Conservation (phyloP, 1,140 invertebrate species). For the Pogonus chalceus region DNA sequence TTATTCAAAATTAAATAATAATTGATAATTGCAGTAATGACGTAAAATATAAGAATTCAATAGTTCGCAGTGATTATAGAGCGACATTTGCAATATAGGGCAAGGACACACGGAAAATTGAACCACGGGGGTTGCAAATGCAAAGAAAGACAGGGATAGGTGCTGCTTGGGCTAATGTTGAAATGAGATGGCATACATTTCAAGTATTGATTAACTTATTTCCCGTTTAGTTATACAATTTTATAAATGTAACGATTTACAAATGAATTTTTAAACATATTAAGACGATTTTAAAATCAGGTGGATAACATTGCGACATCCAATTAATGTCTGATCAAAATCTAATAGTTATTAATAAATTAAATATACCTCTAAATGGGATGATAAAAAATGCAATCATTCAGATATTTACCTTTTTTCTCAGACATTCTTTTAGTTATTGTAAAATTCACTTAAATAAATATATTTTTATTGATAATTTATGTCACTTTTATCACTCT, state of each 20-base stretch:
- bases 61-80: slow-evolving; percentile 9
- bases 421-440: slow-evolving; percentile 9
- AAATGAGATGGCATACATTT: slow-evolving; percentile 12
- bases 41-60: neutral
- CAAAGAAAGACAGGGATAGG: slow-evolving; percentile 14
- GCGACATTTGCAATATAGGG: slow-evolving; percentile 22
- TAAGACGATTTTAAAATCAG: neutral
- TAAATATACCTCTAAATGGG: neutral
- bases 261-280: neutral
- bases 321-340: neutral
- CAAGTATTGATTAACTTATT: slow-evolving; percentile 20
- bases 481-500: slow-evolving; percentile 8
- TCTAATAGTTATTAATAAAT: neutral
- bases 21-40: no score
- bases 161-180: slow-evolving; percentile 10
- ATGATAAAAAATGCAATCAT: neutral
- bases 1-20: no score
- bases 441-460: slow-evolving; percentile 4
- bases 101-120: slow-evolving; percentile 20
- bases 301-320: neutral
- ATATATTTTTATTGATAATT: neutral
- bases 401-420: slow-evolving; percentile 13
- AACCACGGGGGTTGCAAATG: slow-evolving; percentile 1
- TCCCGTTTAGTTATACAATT: slow-evolving; percentile 12
- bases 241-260: slow-evolving; percentile 5